A percentile compares a stretch with the other conserved stretches of the same genome.
These are phyloP conservation scores for Chaetops frenatus DNA, from an alignment of 2,113 vertebrate species.

Conservation along the genomic window DNA sequence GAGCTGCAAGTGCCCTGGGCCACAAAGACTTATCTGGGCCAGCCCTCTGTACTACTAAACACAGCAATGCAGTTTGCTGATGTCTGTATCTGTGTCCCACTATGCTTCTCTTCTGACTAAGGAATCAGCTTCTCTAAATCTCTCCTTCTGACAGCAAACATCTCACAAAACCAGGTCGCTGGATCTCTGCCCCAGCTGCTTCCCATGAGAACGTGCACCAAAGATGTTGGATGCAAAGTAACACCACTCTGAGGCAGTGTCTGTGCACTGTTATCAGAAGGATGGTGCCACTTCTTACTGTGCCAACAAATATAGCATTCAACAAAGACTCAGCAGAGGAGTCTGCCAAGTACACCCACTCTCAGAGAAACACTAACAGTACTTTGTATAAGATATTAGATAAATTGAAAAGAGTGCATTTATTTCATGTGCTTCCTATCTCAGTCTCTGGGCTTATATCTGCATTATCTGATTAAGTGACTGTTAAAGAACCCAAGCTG, in stretches of 20 bases:
- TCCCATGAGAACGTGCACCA: not conserved
- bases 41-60: not conserved
- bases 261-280: not conserved
- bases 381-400: not conserved
- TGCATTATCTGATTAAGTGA: slow-evolving; percentile 2
- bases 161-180: not conserved
- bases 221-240: not conserved
- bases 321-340: not conserved
- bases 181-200: not conserved
- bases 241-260: not conserved
- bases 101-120: not conserved
- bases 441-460: not conserved
- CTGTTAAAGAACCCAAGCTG: slow-evolving; percentile 17
- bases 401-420: not conserved
- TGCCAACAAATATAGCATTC: not conserved
- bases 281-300: not conserved
- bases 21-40: not conserved
- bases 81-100: not conserved
- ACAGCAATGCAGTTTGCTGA: not conserved
- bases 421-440: not conserved
- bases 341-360: not conserved
- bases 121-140: not conserved
- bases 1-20: not conserved
- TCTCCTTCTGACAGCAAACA: not conserved
- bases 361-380: not conserved